These are phyloP conservation scores for Ophioderma brevispina DNA, from an alignment of 35 echinoderm and acorn worm species.

Conservation along the genomic window DNA sequence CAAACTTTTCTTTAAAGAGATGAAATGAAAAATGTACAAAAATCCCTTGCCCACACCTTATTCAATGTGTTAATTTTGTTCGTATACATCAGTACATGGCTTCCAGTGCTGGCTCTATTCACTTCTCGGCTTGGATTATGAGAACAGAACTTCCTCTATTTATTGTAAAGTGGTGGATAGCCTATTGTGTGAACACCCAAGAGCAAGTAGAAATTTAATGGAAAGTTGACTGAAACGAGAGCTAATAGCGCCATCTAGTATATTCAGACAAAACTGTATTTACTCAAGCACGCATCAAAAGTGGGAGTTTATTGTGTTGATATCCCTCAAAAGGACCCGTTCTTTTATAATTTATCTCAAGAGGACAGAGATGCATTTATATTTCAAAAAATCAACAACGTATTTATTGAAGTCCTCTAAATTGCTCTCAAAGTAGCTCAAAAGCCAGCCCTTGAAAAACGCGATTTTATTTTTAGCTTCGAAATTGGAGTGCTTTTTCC, in stretches of 20 bases:
- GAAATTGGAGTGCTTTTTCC: no score
- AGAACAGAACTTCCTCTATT: no score
- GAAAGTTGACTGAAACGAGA: neutral
- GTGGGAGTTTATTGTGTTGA: neutral
- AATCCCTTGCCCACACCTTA: neutral
- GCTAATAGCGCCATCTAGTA: neutral
- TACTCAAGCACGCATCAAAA: neutral
- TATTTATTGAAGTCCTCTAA: neutral
- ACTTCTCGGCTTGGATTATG: no score
- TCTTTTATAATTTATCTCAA: neutral
- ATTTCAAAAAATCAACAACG: neutral
- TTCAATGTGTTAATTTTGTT: neutral
- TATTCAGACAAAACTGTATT: neutral
- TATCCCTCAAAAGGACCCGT: no score
- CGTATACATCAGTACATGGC: neutral
- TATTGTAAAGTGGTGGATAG: neutral
- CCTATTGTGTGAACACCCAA: neutral
- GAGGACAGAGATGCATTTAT: neutral
- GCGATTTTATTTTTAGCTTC: no score
- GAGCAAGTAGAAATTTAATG: neutral
- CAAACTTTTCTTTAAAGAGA: no score
- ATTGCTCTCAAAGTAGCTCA: no score
- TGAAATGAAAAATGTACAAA: no score
- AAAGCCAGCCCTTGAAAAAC: no score
- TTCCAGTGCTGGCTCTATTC: neutral